Evolutionary conservation across 2,888 invertebrate species (phyloP), one percentile per base, ranked within the genome.

Genomic region (Holacanthella duospinosa): DNA sequence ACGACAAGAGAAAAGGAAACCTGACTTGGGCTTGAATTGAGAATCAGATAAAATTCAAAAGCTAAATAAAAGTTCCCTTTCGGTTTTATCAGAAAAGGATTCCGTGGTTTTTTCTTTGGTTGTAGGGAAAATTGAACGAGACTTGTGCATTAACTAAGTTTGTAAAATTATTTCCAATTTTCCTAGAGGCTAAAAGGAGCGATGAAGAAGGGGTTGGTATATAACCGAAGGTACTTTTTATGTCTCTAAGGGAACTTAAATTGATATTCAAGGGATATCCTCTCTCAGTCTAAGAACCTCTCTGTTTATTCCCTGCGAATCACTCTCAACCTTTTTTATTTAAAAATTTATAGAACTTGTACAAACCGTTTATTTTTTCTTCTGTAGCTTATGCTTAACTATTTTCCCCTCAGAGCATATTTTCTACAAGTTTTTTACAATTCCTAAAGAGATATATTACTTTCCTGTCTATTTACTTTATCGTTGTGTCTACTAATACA

Each of bases 81-180:
- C n/a, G n/a, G n/a, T n/a, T n/a, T n/a, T n/a, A n/a, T n/a, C n/a
- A 16, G 9, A 36, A 36, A 36, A 16, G 9, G 6, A 16, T 48
- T 48, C 21, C 21, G 16, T 21, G 4, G 4, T 48, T 48, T 9
- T 48, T 9, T 48, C n/a, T 48, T 48, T 48, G 48, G 48, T 48
- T 48, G 4, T 16, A 48, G 56, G 44, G 63, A 43, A 58, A 59
- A 60, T 36, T 24, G 43, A 56, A 63, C 63, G 55, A 60, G 63
- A 63, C 60, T 63, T 56, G 55, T 56, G 63, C 63, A 60, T 63
- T 60, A 60, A 56, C 55, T 63, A 55, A 48, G 48, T 48, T 48
- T 48, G 4, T n/a, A 21, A 21, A 48, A 48, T 48, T 48, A 48
- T 48, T 48, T 21, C 48, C 12, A 48, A 36, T 36, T 16, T 9